These are phyloP conservation scores for Ophiodon elongatus DNA, from an alignment of 2,113 vertebrate genomes.

Conservation along the genomic window DNA sequence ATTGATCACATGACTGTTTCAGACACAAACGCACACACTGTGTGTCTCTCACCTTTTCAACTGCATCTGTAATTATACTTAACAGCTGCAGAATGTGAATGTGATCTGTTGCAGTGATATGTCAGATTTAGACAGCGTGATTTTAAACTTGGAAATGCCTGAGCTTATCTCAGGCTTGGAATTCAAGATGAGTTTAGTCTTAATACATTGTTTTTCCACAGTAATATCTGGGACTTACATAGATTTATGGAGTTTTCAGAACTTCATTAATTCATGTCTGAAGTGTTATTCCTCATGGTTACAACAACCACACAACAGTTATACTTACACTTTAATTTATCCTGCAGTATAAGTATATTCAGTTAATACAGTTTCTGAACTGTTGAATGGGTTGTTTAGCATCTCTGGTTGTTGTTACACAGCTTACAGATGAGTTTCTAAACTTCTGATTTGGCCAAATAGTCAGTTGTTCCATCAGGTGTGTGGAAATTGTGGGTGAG, in stretches of 20 bases:
- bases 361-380: constrained; percentile 10
- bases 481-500: constrained; percentile 7
- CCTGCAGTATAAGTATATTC: too few species aligned
- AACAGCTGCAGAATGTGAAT: constrained; percentile 69
- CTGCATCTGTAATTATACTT: constrained; percentile 62
- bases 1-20: constrained; percentile 63
- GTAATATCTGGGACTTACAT: constrained; percentile 65
- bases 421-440: background rate
- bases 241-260: constrained; percentile 59
- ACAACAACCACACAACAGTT: constrained; percentile 31
- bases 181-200: constrained; percentile 58
- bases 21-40: constrained; percentile 11
- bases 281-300: constrained; percentile 63
- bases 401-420: background rate
- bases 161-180: constrained; percentile 57
- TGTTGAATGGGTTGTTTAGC: background rate
- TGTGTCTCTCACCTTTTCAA: constrained; percentile 19
- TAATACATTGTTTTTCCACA: constrained; percentile 64
- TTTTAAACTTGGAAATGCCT: constrained; percentile 62
- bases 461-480: background rate
- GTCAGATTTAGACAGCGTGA: constrained; percentile 65
- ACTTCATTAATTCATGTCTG: constrained; percentile 63
- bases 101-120: constrained; percentile 66
- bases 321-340: background rate
- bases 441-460: background rate